A percentile compares a stretch with the other conserved stretches of the same genome.
phyloP scores from a whole-genome alignment of 2,888 invertebrate genomes.

The Mesoligia furuncula region DNA sequence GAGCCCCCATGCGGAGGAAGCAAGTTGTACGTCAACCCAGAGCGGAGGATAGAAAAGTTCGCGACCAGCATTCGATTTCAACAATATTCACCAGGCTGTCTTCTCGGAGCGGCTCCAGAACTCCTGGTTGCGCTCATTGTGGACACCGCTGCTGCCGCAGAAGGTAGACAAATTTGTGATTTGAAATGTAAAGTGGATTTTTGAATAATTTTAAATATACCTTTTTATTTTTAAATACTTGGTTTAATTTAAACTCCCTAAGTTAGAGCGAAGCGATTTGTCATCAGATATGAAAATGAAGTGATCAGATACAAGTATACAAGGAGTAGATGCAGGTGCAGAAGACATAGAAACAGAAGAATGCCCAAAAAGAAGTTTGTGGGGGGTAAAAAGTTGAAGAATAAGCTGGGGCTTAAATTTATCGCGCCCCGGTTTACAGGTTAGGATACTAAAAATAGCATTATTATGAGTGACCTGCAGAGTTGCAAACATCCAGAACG shows the following conservation, averaged over 20 bases:
- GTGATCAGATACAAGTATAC: constrained; percentile 14
- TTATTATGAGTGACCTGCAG: neutral
- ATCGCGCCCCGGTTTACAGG: constrained; percentile 28
- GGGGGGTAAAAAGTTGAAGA: constrained; percentile 22
- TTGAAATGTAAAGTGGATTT: constrained; percentile 61
- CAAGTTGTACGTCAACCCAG: constrained; percentile 36
- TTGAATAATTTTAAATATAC: constrained; percentile 55
- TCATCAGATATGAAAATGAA: constrained; percentile 65
- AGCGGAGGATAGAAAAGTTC: constrained; percentile 56
- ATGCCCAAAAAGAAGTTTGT: constrained; percentile 32
- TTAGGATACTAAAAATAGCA: constrained; percentile 19
- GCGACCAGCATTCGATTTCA: constrained; percentile 67
- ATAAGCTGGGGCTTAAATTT: constrained; percentile 16
- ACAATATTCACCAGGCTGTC: constrained; percentile 74
- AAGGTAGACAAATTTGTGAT: constrained; percentile 76
- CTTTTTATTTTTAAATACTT: constrained; percentile 38
- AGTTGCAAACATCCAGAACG: neutral
- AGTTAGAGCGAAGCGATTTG: constrained; percentile 60
- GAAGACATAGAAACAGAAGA: constrained; percentile 9
- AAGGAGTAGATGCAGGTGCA: constrained; percentile 22
- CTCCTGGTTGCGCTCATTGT: constrained; percentile 72
- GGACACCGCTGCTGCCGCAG: constrained; percentile 79
- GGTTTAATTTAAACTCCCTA: constrained; percentile 61
- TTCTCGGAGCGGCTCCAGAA: constrained; percentile 58
- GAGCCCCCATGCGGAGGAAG: constrained; percentile 62